phyloP scores from a whole-genome alignment of 1,140 invertebrate species.

The Drosophila asahinai region DNA sequence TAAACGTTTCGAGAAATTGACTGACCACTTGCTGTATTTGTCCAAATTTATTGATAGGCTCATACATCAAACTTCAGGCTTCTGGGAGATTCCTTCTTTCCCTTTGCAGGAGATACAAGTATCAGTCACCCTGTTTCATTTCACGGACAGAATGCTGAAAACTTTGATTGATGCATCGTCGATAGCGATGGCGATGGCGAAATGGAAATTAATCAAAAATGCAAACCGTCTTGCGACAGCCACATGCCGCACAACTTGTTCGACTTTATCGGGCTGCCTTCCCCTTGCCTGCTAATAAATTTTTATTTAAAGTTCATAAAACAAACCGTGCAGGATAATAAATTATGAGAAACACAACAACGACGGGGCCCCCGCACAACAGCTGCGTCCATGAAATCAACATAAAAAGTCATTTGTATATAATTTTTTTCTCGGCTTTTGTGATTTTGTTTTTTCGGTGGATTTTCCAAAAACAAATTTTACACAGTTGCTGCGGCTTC shows the following conservation, averaged over 20 bases:
- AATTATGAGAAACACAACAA: conserved; percentile 56
- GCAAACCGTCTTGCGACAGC: conserved; percentile 59
- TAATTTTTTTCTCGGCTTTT: conserved; percentile 49
- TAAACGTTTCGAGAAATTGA: conserved; percentile 15
- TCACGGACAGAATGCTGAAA: conserved; percentile 56
- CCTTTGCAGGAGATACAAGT: neutral
- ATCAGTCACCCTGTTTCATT: conserved; percentile 28
- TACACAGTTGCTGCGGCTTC: conserved; percentile 64
- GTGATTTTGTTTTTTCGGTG: conserved; percentile 21
- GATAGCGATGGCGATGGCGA: conserved; percentile 34
- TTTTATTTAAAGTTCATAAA: conserved; percentile 80
- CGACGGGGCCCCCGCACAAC: conserved; percentile 45
- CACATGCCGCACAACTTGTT: conserved; percentile 56
- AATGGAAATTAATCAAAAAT: conserved; percentile 60
- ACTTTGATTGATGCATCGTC: conserved; percentile 65
- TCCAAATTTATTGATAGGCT: conserved; percentile 43
- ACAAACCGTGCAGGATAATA: conserved; percentile 71
- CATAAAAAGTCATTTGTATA: conserved; percentile 81
- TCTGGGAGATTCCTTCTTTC: neutral
- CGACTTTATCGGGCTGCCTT: conserved; percentile 41
- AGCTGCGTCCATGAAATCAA: conserved; percentile 80
- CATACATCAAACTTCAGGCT: conserved; percentile 36
- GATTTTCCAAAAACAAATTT: conserved; percentile 53
- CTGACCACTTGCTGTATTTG: conserved; percentile 41
- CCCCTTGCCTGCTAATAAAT: conserved; percentile 58